phyloP scores from a whole-genome alignment of 2,888 invertebrate genomes.

The Caradrina clavipalpis region DNA sequence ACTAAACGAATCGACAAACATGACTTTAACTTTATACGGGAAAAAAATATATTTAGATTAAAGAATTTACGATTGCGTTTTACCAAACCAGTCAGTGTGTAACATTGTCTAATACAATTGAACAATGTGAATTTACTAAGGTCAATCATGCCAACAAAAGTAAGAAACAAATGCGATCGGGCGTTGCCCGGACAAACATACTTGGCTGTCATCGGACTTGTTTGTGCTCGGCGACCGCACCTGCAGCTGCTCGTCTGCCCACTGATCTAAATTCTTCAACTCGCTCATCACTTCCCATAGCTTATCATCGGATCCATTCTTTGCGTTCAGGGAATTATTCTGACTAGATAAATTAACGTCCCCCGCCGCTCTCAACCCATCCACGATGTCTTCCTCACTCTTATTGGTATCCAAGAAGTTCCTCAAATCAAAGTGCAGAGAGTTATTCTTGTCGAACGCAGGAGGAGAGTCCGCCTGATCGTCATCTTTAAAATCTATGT shows the following conservation, averaged over 20 bases:
- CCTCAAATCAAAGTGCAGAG: slow-evolving; percentile 78
- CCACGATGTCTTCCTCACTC: slow-evolving; percentile 75
- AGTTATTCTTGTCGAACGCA: slow-evolving; percentile 82
- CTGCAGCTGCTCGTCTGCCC: slow-evolving; percentile 86
- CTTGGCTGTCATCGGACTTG: slow-evolving; percentile 85
- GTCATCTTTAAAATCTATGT: slow-evolving; percentile 82
- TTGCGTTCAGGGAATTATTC: slow-evolving; percentile 66
- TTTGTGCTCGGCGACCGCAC: slow-evolving; percentile 73
- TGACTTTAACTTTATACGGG: background rate
- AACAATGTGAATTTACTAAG: slow-evolving; percentile 43
- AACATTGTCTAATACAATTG: slow-evolving; percentile 38
- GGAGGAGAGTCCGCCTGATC: slow-evolving; percentile 77
- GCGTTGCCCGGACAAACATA: slow-evolving; percentile 63
- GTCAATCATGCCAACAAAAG: slow-evolving; percentile 50
- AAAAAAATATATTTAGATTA: slow-evolving; percentile 6
- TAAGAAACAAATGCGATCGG: slow-evolving; percentile 40
- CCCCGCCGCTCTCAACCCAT: slow-evolving; percentile 72
- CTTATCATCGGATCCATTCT: slow-evolving; percentile 77
- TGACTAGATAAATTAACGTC: slow-evolving; percentile 76
- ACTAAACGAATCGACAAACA: slow-evolving; percentile 17
- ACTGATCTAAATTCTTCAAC: slow-evolving; percentile 83
- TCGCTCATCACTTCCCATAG: slow-evolving; percentile 87
- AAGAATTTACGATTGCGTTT: slow-evolving; percentile 18
- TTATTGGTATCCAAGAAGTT: slow-evolving; percentile 74
- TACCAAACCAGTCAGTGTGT: slow-evolving; percentile 28